Evolutionary conservation across 2,113 vertebrate species (phyloP).

Genomic region (Willisornis vidua): DNA sequence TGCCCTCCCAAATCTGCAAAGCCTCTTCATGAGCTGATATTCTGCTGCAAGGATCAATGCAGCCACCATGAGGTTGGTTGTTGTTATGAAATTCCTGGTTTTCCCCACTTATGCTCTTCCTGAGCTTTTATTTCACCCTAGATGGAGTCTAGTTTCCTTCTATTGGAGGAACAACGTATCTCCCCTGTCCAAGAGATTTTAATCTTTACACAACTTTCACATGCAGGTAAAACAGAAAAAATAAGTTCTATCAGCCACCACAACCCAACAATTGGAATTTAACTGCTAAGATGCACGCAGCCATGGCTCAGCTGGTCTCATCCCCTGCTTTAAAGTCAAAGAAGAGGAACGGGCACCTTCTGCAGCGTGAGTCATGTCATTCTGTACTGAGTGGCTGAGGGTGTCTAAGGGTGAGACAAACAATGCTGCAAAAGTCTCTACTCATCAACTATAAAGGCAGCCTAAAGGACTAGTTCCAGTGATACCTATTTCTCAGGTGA

Average conservation of each 20-base stretch:
- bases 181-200: not conserved
- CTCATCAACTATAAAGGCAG: not conserved
- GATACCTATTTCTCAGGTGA: not conserved
- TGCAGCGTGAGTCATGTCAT: not conserved
- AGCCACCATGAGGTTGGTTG: not conserved
- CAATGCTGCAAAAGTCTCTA: not conserved
- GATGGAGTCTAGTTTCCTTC: not conserved
- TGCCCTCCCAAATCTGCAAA: not conserved
- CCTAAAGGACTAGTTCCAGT: not conserved
- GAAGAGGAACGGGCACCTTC: not conserved
- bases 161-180: not conserved
- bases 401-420: not conserved
- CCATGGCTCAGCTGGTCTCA: not conserved
- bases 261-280: not conserved
- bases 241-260: not conserved
- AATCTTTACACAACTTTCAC: not conserved
- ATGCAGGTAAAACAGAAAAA: not conserved
- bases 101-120: not conserved
- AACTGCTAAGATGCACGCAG: not conserved
- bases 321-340: not conserved
- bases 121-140: not conserved
- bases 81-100: not conserved
- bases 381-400: not conserved
- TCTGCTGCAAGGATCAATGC: not conserved
- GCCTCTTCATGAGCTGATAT: not conserved